A percentile compares a stretch with the other conserved stretches of the same genome.
Conservation (phyloP, 2,113 vertebrate genomes). For the Chinchilla lanigera region DNA sequence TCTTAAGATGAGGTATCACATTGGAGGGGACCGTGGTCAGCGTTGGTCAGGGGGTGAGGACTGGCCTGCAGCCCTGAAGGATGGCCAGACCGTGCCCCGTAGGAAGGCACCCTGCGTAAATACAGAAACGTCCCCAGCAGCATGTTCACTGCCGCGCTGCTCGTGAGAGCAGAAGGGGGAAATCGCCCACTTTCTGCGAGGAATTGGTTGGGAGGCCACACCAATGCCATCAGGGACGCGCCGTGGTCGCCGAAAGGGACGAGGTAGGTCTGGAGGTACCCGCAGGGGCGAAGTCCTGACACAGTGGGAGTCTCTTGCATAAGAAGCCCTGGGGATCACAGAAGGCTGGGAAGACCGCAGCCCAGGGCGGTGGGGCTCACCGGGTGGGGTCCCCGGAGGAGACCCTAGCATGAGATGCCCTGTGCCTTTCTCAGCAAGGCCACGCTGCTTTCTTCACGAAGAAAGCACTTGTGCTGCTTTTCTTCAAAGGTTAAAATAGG, state of each 20-base stretch:
- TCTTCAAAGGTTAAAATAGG: not conserved
- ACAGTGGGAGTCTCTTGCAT: not conserved
- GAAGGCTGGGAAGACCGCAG: not conserved
- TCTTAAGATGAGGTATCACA: not conserved
- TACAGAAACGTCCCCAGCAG: not conserved
- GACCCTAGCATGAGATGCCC: fast-evolving
- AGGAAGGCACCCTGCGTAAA: not conserved
- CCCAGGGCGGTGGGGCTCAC: not conserved
- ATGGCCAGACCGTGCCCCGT: not conserved
- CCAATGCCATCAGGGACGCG: not conserved
- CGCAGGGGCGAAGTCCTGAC: not conserved
- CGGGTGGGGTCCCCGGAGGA: no score
- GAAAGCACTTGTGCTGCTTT: not conserved
- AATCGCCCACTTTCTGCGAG: fast-evolving
- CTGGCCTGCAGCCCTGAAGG: not conserved
- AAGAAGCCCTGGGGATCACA: not conserved
- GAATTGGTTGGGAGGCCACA: not conserved
- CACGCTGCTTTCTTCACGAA: not conserved
- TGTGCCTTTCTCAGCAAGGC: not conserved
- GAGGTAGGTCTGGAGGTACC: not conserved
- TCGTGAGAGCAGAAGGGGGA: not conserved
- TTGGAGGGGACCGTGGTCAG: not conserved
- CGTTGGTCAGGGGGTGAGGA: not conserved
- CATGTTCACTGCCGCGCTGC: not conserved
- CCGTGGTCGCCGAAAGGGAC: not conserved